Evolutionary conservation across 2,888 invertebrate genomes (phyloP).

Genomic region (Mactromeris polynyma): DNA sequence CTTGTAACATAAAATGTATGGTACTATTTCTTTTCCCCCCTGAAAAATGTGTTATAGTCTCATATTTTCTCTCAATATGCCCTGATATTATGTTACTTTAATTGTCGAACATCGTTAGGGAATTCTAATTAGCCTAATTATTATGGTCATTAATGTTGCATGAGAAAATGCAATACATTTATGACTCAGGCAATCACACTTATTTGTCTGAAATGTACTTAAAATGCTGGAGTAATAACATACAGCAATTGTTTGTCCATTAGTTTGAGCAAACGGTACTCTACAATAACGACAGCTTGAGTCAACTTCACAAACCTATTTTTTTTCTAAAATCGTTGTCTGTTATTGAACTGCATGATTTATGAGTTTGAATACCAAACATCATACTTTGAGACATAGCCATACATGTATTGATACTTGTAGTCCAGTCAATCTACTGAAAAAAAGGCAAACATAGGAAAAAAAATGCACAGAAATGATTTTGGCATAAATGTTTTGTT

Average conservation of each 20-base stretch:
- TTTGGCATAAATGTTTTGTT: too few relatives aligned
- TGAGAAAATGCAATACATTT: conserved; percentile 19
- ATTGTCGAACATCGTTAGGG: background rate
- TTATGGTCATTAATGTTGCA: conserved; percentile 15
- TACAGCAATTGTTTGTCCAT: background rate
- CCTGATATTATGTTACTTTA: conserved; percentile 22
- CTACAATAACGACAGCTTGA: background rate
- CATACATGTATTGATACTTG: too few relatives aligned
- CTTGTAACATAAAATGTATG: background rate
- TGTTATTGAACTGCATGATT: background rate
- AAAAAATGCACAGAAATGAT: too few relatives aligned
- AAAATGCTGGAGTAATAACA: background rate
- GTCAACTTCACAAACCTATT: background rate
- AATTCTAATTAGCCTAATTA: conserved; percentile 1
- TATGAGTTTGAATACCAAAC: background rate
- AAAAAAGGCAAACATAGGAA: too few relatives aligned
- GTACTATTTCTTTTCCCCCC: background rate
- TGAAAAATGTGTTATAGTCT: background rate
- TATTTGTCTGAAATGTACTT: background rate
- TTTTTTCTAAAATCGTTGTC: background rate
- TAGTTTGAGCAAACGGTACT: background rate
- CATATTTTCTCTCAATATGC: background rate
- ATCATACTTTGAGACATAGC: background rate
- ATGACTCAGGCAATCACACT: background rate
- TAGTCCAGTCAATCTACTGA: too few relatives aligned